These are phyloP conservation scores for Crocidura indochinensis DNA, from an alignment of 2,797 vertebrate genomes.

Conservation along the genomic window DNA sequence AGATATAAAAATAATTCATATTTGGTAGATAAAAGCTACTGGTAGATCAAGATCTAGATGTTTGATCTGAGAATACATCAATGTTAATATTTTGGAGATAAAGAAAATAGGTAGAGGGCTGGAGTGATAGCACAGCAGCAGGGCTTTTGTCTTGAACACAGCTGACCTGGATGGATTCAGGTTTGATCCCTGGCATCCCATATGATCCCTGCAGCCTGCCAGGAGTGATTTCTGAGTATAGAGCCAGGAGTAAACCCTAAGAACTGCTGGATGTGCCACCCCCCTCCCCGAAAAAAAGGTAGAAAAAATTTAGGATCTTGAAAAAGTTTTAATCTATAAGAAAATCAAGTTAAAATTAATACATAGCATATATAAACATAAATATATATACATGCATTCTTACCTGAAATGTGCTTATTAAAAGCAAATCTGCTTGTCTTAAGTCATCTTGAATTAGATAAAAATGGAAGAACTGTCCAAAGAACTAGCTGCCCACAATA, in stretches of 20 bases:
- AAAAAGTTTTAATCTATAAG: not conserved
- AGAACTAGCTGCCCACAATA: slow-evolving; percentile 22
- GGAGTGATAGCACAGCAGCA: too few relatives aligned
- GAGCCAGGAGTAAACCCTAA: too few relatives aligned
- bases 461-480: not conserved
- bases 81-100: slow-evolving; percentile 5
- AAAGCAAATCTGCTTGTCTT: slow-evolving; percentile 17
- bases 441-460: slow-evolving; percentile 9
- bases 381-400: not conserved
- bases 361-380: not conserved
- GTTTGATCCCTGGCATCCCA: too few relatives aligned
- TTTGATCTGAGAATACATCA: not conserved
- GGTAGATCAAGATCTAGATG: not conserved
- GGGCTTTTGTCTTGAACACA: too few relatives aligned
- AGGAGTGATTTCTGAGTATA: too few relatives aligned
- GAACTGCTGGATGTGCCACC: too few relatives aligned
- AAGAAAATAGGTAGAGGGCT: not conserved
- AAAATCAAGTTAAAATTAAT: not conserved
- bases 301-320: not conserved
- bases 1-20: not conserved
- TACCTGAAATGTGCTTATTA: slow-evolving; percentile 28
- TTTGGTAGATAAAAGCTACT: not conserved
- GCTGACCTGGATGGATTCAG: too few relatives aligned
- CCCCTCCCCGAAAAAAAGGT: not conserved
- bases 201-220: too few relatives aligned